These are phyloP conservation scores for Hippocampus zosterae DNA, from an alignment of 2,113 vertebrate species.

Conservation along the genomic window DNA sequence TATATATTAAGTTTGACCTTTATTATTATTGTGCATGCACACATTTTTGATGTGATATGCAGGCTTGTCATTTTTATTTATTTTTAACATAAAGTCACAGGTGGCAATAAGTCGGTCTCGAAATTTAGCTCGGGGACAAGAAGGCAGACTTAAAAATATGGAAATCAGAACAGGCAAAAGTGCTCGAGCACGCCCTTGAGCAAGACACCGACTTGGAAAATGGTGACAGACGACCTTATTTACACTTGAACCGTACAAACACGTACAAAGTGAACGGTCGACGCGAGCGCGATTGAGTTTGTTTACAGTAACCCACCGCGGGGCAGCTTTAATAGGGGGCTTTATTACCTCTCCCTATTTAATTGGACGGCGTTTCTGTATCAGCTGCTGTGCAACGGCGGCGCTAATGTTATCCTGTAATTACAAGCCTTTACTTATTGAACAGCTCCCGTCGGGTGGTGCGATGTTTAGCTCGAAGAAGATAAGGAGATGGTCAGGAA, in stretches of 20 bases:
- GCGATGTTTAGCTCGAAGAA: conserved; percentile 8
- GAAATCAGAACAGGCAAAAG: background rate
- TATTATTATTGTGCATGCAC: background rate
- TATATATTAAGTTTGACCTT: background rate
- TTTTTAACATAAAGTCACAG: background rate
- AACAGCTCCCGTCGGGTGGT: background rate
- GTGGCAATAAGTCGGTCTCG: background rate
- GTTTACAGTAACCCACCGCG: background rate
- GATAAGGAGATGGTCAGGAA: background rate
- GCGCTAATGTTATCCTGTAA: background rate
- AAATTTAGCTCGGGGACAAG: background rate
- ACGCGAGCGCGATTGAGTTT: background rate
- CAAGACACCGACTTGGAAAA: background rate
- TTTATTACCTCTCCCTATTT: background rate
- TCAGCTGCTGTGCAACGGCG: background rate
- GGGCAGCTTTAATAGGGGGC: background rate
- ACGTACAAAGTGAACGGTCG: background rate
- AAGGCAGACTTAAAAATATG: background rate
- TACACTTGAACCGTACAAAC: background rate
- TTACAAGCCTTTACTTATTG: background rate
- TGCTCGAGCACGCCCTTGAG: background rate
- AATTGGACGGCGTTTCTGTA: background rate
- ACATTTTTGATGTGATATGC: conserved; percentile 1
- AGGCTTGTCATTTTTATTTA: background rate
- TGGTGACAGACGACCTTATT: background rate